Evolutionary conservation across 2,888 invertebrate species (phyloP).

Genomic region (Criorhina ranunculi): DNA sequence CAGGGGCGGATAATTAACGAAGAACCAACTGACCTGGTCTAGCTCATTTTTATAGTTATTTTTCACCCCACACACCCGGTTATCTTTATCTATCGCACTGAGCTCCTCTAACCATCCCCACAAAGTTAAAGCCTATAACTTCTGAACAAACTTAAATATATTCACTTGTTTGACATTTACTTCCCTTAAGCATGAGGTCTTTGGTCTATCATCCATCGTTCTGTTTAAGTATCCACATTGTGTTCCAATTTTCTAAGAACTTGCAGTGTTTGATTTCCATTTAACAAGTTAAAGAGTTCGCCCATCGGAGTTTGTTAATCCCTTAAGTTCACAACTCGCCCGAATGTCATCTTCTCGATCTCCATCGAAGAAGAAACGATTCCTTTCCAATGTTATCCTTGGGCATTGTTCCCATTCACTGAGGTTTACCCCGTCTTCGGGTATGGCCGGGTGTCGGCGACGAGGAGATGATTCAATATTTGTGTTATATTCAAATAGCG

Average conservation of each 20-base stretch:
- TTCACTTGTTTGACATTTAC: not conserved
- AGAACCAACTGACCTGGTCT: too few relatives aligned
- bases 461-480: conserved; percentile 22
- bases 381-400: conserved; percentile 2
- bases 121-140: too few relatives aligned
- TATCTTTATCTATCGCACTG: too few relatives aligned
- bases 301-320: conserved; percentile 23
- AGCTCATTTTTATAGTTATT: too few relatives aligned
- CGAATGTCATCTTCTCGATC: conserved; percentile 12
- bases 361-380: not conserved
- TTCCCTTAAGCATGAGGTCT: not conserved
- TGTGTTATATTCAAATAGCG: conserved; percentile 22
- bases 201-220: not conserved
- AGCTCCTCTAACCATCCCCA: too few relatives aligned
- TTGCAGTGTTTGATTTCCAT: conserved; percentile 15
- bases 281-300: not conserved
- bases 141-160: not conserved
- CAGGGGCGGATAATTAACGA: too few relatives aligned
- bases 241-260: not conserved
- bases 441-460: not conserved
- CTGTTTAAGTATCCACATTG: conserved; percentile 7
- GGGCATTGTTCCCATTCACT: conserved; percentile 16
- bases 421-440: not conserved
- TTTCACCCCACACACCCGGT: too few relatives aligned
- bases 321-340: conserved; percentile 11